phyloP scores from a whole-genome alignment of 2,888 invertebrate species.

The Chelonus formosanus region DNA sequence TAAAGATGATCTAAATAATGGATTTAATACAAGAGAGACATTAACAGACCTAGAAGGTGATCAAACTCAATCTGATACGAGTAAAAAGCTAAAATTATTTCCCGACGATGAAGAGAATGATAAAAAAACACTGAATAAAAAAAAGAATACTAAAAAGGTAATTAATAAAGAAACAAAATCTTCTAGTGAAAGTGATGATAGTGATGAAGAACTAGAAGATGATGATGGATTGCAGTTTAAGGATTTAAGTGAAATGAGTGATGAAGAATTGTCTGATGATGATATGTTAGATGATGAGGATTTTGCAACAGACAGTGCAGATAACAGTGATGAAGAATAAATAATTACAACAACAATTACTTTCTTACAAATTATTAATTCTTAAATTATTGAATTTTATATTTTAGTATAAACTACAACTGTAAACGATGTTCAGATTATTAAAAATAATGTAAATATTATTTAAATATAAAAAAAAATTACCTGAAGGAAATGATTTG shows the following conservation, averaged over 20 bases:
- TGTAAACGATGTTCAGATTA: too few species aligned
- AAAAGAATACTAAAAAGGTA: constrained; percentile 16
- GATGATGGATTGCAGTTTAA: constrained; percentile 36
- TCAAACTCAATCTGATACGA: constrained; percentile 3
- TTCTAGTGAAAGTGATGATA: constrained; percentile 38
- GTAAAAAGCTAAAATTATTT: constrained; percentile 42
- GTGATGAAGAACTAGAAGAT: constrained; percentile 42
- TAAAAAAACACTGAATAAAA: constrained; percentile 18
- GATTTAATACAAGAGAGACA: constrained; percentile 33
- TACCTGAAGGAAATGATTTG: too few species aligned
- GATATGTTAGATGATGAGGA: constrained; percentile 23
- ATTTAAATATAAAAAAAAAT: too few species aligned
- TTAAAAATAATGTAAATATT: too few species aligned
- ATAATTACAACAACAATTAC: too few species aligned
- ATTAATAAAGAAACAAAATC: too few species aligned
- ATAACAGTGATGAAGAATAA: too few species aligned
- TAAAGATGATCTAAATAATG: constrained; percentile 6
- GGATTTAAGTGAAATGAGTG: constrained; percentile 41
- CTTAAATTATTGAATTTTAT: too few species aligned
- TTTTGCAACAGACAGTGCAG: too few species aligned
- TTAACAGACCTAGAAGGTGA: constrained; percentile 28
- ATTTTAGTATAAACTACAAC: too few species aligned
- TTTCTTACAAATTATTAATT: too few species aligned
- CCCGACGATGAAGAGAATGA: constrained; percentile 41
- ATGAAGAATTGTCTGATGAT: constrained; percentile 45